Conservation (phyloP, 2,797 vertebrate species). For the Dromococcyx pavoninus region DNA sequence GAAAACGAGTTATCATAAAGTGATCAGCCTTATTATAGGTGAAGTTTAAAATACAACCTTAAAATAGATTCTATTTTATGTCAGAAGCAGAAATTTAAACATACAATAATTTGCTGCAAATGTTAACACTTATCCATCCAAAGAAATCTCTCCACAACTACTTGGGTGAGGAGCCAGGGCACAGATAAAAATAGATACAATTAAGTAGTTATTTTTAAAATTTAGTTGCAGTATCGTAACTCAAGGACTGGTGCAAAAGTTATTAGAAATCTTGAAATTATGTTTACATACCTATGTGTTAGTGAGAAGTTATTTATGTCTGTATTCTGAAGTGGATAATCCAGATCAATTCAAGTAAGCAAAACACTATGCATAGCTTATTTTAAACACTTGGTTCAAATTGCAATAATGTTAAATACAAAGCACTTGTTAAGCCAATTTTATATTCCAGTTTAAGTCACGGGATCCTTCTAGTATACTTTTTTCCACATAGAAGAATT, state of each 20-base stretch:
- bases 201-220: background rate
- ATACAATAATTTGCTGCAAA: too few species aligned
- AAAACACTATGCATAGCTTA: background rate
- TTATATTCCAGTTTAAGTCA: conserved; percentile 10
- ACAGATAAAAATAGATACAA: conserved; percentile 1
- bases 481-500: background rate
- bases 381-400: background rate
- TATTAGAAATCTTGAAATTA: background rate
- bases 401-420: background rate
- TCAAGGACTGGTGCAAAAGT: background rate
- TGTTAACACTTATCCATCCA: background rate
- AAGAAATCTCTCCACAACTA: background rate
- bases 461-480: background rate
- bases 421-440: background rate
- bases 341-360: background rate
- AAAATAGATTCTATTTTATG: background rate
- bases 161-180: background rate
- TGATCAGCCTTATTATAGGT: background rate
- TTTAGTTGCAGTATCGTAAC: conserved; percentile 35
- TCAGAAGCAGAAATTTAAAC: background rate
- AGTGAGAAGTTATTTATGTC: background rate
- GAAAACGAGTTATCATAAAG: background rate
- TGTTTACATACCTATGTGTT: background rate
- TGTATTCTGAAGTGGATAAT: background rate
- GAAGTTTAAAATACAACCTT: background rate